Percentiles rank a stretch among this genome's conserved stretches.
Conservation (phyloP, 2,113 vertebrate species). For the Poecilia latipinna region DNA sequence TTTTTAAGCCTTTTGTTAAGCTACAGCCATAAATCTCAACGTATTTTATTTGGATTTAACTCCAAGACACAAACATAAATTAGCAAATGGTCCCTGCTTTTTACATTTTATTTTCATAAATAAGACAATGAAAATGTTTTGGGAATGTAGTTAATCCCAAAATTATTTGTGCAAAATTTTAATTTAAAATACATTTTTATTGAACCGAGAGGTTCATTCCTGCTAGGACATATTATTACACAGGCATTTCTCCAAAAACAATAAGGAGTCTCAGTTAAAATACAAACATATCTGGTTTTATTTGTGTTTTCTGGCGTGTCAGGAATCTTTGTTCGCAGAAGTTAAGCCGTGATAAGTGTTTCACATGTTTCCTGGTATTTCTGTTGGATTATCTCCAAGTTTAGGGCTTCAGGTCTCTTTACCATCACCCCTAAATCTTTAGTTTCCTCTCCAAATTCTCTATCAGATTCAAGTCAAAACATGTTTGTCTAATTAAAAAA, state of each 20-base stretch:
- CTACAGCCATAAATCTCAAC: not conserved
- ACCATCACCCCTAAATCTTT: not conserved
- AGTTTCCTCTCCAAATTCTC: not conserved
- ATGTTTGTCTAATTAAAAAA: not conserved
- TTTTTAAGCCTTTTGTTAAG: not conserved
- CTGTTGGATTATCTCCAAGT: too few relatives aligned
- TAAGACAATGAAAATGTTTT: too few relatives aligned
- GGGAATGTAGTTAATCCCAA: too few relatives aligned
- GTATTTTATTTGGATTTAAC: not conserved
- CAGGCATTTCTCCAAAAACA: too few relatives aligned
- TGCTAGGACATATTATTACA: too few relatives aligned
- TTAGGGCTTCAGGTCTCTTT: not conserved
- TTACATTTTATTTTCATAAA: not conserved
- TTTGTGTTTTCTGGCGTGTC: too few relatives aligned
- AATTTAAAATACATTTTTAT: too few relatives aligned
- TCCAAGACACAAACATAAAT: not conserved
- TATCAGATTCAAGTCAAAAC: not conserved
- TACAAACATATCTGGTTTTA: too few relatives aligned
- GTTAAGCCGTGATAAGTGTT: not conserved
- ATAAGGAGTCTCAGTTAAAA: too few relatives aligned
- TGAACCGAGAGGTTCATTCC: too few relatives aligned
- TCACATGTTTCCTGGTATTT: not conserved
- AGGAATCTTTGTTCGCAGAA: too few relatives aligned
- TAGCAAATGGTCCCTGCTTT: not conserved
- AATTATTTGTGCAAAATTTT: too few relatives aligned